Base-by-base conservation (phyloP, 2,888 invertebrate genomes). In the Mesochorus sp. region DNA sequence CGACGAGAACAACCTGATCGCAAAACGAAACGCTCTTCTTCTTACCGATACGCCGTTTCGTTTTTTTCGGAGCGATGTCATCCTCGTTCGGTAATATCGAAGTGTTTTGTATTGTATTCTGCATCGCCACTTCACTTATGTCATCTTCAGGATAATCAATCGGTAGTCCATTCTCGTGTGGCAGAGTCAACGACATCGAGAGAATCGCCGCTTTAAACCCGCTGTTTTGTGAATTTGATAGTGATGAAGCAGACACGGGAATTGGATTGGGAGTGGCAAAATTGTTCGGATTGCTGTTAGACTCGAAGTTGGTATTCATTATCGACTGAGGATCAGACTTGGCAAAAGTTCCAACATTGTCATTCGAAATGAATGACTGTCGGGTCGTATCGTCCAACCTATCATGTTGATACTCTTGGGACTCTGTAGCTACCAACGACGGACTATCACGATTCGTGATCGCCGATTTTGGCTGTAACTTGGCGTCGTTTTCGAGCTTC, bases 21-120 rank as follows among this genome's bases (percentile, higher is more conserved):
- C 97, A 98, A 91, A 98, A 98, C 0, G 98, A 97, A 2, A 98
- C 98, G 73, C 97, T 97, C 91, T 98, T 98, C 88, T 97, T 97
- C 0, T 94, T 94, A 74, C 95, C 93, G 61, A 94, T 93, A 5
- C 91, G 90, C 72, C 90, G 91, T 68, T 87, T 89, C 0, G 92
- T 90, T 80, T 94, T 94, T 8, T 91, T 91, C 76, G 92, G 88
- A 31, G 92, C 91, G 12, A 90, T 89, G 51, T 91, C 91, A 0
- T 90, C 90, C 57, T 90, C 90, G 62, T 80, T 89, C 0, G 90
- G 90, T 2, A 91, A 70, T 72, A 91, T 91, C 1, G 89, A 87
- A 2, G 90, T 90, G 39, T 91, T 91, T 61, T 90, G 90, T 64
- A 91, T 91, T 0, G 91, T 91, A 44, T 91, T 91, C 71, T 91